Evolutionary conservation across 2,888 invertebrate genomes (phyloP), one percentile per base, ranked within the genome.

Genomic region (Carterocephalus palaemon): DNA sequence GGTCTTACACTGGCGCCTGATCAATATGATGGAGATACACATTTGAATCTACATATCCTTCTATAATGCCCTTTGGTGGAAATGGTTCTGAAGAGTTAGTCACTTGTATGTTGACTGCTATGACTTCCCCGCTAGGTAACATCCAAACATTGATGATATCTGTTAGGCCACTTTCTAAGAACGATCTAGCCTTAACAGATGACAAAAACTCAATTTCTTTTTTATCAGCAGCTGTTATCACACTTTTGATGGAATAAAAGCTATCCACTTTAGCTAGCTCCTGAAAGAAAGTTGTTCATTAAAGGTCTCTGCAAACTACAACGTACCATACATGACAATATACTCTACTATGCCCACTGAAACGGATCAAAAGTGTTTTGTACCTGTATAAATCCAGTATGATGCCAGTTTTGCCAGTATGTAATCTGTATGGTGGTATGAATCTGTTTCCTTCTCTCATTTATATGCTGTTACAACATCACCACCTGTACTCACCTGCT

Each of bases 141-240:
- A 97, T 81, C 70, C 95, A 94, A 10, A 95, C 84, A 61, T 92
- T 93, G 10, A 97, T 80, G 13, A 91, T 88, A 68, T 97, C 96
- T 52, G 92, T 91, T 7, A 97, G 80, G 40, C 92, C 90, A 29
- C 93, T 92, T 53, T 93, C 92, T 20, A 94, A 83, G 49, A 96
- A 83, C 51, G 92, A 88, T 80, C 92, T 91, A 8, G 96, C 95
- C 86, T 93, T 95, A 12, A 93, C 89, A 48, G 94, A 94, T 5
- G 95, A 93, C 6, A 93, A 75, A 61, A 94, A 95, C 51, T 90
- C 89, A 12, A 88, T 84, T 67, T 91, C 91, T 51, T 80, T 85
- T 15, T 91, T 92, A 60, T 93, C 92, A 32, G 91, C 89, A 56
- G 91, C 90, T 12, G 89, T 89, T 0, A 93, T 91, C 38, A 90